phyloP scores from a whole-genome alignment of 2,113 vertebrate species.

The Clarias batrachus region DNA sequence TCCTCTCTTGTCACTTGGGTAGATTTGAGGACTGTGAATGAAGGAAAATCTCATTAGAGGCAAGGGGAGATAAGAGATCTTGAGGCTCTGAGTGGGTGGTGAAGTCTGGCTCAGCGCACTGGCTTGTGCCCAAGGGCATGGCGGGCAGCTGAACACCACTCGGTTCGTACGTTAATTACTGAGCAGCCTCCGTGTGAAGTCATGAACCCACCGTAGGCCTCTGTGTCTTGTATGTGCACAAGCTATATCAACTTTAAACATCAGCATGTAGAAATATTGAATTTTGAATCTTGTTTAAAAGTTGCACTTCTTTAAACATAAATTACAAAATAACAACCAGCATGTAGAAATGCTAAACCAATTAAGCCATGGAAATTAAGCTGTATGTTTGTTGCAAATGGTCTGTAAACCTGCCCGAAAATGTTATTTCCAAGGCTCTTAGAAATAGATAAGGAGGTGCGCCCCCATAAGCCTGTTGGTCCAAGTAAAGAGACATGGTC shows the following conservation, averaged over 20 bases:
- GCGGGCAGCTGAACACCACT: constrained; percentile 48
- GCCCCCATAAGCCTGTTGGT: not conserved
- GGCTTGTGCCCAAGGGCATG: constrained; percentile 48
- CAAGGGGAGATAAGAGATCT: constrained; percentile 47
- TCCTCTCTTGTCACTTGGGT: constrained; percentile 71
- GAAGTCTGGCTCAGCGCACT: constrained; percentile 61
- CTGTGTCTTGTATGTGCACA: not conserved
- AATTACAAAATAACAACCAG: not conserved
- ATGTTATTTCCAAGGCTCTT: not conserved
- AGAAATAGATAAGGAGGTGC: not conserved
- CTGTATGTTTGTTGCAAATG: not conserved
- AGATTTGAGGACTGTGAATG: constrained; percentile 68
- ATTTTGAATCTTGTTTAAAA: no score
- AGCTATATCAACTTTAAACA: not conserved
- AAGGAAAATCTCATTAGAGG: constrained; percentile 38
- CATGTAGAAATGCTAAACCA: not conserved
- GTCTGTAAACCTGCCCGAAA: not conserved
- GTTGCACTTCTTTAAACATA: not conserved
- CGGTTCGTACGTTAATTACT: constrained; percentile 51
- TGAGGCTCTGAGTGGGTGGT: constrained; percentile 56
- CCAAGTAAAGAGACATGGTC: not conserved
- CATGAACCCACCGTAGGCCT: constrained; percentile 58
- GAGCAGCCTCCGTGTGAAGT: constrained; percentile 50
- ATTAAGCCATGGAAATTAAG: not conserved
- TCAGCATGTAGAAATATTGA: not conserved